A percentile compares a stretch with the other conserved stretches of the same genome.
These are phyloP conservation scores for Pelosia muscerda DNA, from an alignment of 2,888 invertebrate genomes.

Conservation along the genomic window DNA sequence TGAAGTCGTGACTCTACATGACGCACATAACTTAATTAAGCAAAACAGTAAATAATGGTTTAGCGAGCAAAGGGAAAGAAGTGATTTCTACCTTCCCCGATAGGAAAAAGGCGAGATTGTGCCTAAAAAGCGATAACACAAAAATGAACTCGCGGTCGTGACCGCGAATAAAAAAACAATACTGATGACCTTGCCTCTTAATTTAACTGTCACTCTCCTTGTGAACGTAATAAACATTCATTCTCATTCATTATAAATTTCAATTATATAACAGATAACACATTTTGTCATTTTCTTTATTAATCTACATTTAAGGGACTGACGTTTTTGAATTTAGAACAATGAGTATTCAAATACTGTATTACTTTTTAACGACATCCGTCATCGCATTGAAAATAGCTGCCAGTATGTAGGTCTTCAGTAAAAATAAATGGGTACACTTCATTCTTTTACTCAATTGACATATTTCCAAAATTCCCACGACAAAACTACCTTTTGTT, in stretches of 20 bases:
- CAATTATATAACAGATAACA: conserved; percentile 1
- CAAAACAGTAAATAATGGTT: no score
- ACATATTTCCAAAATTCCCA: neutral
- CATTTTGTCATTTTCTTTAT: neutral
- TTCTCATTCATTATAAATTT: neutral
- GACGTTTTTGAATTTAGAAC: neutral
- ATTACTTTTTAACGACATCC: neutral
- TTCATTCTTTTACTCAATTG: neutral
- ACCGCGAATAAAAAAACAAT: conserved; percentile 1
- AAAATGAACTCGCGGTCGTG: neutral
- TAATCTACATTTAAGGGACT: neutral
- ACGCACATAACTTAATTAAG: conserved; percentile 9
- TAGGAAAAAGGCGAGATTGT: neutral
- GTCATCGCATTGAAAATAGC: neutral
- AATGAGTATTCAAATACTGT: neutral
- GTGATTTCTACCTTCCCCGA: neutral
- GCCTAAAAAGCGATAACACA: neutral
- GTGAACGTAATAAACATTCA: neutral
- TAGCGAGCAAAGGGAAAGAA: neutral
- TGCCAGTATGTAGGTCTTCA: neutral
- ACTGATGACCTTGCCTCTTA: conserved; percentile 6
- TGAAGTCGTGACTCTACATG: conserved; percentile 8
- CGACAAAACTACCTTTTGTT: conserved; percentile 6
- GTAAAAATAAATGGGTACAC: neutral
- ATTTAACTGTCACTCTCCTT: conserved; percentile 12